Evolutionary conservation across 2,888 invertebrate genomes (phyloP), one percentile per base, ranked within the genome.

Genomic region (Cephus nigrinus): DNA sequence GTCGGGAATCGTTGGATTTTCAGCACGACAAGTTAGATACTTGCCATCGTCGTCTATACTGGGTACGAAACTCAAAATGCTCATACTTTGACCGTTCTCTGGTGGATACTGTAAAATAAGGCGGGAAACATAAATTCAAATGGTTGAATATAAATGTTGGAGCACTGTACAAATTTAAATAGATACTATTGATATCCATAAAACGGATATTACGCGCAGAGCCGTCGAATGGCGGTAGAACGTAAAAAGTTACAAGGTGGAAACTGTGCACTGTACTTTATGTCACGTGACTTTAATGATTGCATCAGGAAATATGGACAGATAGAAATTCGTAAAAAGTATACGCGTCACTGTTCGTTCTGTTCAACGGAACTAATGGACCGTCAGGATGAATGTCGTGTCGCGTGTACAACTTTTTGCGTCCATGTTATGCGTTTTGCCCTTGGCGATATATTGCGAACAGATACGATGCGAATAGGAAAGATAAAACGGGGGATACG

Each of bases 41-140:
- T 96, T 97, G 86, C 97, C 97, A 91, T 97, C 97, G 92, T 97
- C 97, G 88, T 97, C 97, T 87, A 97, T 96, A 86, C 94, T 94
- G 79, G 97, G 97, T 85, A 95, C 95, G 91, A 97, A 95, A 86
- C 95, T 95, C 86, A 97, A 93, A 88, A 97, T 95, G 93, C 97
- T 97, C 86, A 97, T 93, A 80, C 95, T 96, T 82, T 92, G 88
- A 93, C 96, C 96, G 93, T 96, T 96, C 88, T 94, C 94, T 92
- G 96, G 95, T 74, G 96, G 94, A 92, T 95, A 96, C 97, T 97
- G 94, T 79, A 92, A 40, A 40, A 40, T 40, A 5, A 15, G 4
- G 40, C 40, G 40, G 15, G 15, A 40, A 40, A 40, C 4, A 15
- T 34, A 31, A 32, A 73, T 34, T 73, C 73, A 35, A 73, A 73